Percentiles rank a stretch among this genome's conserved stretches.
Evolutionary conservation across 23 tunicate genomes (phyloP).

Genomic region (Halocynthia aurantium): DNA sequence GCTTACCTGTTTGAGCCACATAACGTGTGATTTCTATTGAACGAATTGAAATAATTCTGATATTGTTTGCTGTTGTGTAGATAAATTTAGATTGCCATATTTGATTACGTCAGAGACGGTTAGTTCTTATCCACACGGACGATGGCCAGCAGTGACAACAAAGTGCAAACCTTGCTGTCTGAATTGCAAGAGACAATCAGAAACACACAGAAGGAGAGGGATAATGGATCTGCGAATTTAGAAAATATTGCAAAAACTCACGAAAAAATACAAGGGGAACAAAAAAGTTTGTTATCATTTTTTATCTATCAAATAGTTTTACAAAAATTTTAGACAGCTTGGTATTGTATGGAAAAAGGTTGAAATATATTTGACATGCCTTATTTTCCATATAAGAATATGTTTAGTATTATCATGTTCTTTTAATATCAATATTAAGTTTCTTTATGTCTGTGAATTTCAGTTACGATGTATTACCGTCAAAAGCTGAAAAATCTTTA

Average conservation of each 20-base stretch:
- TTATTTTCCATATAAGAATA: background rate
- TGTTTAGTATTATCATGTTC: background rate
- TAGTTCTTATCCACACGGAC: background rate
- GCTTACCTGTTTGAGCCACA: no score
- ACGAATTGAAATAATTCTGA: no score
- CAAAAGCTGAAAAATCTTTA: constrained; percentile 59
- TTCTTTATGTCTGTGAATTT: background rate
- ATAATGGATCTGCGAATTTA: constrained; percentile 31
- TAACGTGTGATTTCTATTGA: no score
- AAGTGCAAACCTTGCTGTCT: constrained; percentile 38
- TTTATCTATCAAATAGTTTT: background rate
- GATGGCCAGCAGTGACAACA: constrained; percentile 28
- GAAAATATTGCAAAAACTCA: constrained; percentile 74
- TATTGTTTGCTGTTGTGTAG: no score
- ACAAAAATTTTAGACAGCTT: background rate
- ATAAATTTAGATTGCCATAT: no score
- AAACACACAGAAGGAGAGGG: constrained; percentile 42
- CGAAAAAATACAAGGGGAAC: constrained; percentile 63
- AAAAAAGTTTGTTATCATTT: constrained; percentile 7
- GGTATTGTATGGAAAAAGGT: background rate
- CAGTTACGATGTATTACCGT: constrained; percentile 47
- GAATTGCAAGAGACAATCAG: constrained; percentile 36
- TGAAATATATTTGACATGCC: background rate
- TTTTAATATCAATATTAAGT: background rate
- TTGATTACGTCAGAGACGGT: background rate